phyloP scores from a whole-genome alignment of 2,888 invertebrate species.

The Tachystola acroxantha region DNA sequence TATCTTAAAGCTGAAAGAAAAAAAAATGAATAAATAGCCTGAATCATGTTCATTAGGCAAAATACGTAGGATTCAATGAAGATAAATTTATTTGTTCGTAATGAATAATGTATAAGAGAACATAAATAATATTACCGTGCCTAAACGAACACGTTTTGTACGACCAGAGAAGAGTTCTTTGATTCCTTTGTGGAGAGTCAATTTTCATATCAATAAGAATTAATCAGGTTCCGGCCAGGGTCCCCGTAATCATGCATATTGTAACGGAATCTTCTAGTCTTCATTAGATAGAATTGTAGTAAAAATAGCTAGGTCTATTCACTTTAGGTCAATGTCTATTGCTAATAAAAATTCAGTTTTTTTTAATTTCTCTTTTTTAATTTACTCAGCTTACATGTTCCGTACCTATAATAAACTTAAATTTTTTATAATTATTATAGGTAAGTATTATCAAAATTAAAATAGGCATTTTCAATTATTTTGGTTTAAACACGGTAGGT shows the following conservation, averaged over 20 bases:
- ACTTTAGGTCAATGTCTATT: no score
- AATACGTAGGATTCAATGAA: slow-evolving; percentile 13
- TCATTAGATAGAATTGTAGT: no score
- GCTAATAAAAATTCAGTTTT: no score
- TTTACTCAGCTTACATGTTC: no score
- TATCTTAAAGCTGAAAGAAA: no score
- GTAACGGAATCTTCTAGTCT: not conserved
- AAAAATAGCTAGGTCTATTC: no score
- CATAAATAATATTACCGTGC: slow-evolving; percentile 2
- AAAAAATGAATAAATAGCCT: not conserved
- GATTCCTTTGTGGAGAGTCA: slow-evolving; percentile 12
- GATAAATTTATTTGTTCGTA: slow-evolving; percentile 14
- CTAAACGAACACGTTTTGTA: slow-evolving; percentile 1
- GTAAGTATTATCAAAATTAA: no score
- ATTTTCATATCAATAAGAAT: slow-evolving; percentile 41
- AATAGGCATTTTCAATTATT: no score
- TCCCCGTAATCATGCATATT: slow-evolving; percentile 32
- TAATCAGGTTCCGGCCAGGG: slow-evolving; percentile 30
- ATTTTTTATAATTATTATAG: no score
- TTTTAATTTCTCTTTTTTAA: no score
- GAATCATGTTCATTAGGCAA: slow-evolving; percentile 12
- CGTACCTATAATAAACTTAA: no score
- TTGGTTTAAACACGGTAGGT: no score
- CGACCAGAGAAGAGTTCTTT: not conserved
- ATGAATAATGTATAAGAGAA: slow-evolving; percentile 16